Conservation (phyloP, 2,888 invertebrate species). For the Orchestes rusci region DNA sequence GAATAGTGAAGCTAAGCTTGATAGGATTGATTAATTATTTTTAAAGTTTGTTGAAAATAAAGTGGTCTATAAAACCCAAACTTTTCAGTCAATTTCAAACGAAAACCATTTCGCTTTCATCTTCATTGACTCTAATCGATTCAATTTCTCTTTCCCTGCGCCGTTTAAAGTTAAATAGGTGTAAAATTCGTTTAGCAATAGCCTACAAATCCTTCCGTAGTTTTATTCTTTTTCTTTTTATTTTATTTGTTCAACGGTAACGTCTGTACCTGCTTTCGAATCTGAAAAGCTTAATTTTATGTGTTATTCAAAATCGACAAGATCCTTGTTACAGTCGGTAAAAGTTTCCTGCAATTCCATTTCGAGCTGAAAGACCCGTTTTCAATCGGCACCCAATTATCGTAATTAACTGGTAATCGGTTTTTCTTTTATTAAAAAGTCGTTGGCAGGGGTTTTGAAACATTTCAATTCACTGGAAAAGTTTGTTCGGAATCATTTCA, state of each 20-base stretch:
- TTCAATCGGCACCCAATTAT: conserved; percentile 37
- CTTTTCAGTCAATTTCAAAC: conserved; percentile 9
- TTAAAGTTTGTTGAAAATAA: too few relatives aligned
- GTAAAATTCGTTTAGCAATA: conserved; percentile 45
- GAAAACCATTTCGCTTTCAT: conserved; percentile 17
- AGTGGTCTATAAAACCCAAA: too few relatives aligned
- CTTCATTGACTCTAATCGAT: conserved; percentile 27
- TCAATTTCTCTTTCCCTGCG: conserved; percentile 37
- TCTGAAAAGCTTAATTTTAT: conserved; percentile 37
- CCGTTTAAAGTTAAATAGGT: conserved; percentile 45
- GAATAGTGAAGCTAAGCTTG: too few relatives aligned
- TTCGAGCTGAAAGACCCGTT: conserved; percentile 30
- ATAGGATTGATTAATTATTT: too few relatives aligned
- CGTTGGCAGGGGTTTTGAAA: conserved; percentile 32
- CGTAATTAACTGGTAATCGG: conserved; percentile 35
- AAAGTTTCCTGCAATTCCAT: conserved; percentile 35
- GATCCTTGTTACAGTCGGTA: conserved; percentile 32
- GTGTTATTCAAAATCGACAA: conserved; percentile 36
- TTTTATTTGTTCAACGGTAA: conserved; percentile 25
- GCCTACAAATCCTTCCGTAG: conserved; percentile 38
- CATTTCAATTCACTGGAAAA: too few relatives aligned
- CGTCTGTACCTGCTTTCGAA: conserved; percentile 21
- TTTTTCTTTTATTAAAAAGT: conserved; percentile 26
- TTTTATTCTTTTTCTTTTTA: conserved; percentile 26
- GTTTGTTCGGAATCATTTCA: too few relatives aligned